Base-by-base conservation (phyloP, 2,113 vertebrate species). In the Sapajus apella region DNA sequence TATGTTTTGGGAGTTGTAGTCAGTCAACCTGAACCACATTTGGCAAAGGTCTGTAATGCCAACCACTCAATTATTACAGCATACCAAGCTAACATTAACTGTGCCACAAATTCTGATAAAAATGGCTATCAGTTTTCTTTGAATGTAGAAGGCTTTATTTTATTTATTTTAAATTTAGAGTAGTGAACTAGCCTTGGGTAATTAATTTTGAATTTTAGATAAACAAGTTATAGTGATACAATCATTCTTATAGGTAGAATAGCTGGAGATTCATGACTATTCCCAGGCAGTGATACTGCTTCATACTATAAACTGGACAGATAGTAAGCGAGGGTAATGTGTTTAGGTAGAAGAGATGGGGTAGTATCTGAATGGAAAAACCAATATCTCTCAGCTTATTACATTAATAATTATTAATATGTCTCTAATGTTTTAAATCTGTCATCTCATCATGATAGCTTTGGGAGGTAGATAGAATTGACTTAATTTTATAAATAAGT, bases 81-180 rank as follows among this genome's bases (percentile, higher is more conserved):
- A 23, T 32, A 16, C 25, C 3, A 6, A 56, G 47, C 14, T 70
- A 87, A 56, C 12, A 56, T 81, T 50, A 84, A 83, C 79, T 68
- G 56, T 56, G 47, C n/a, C 73, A 95, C 21, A 37, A 50, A 76
- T 90, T 92, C 37, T 80, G 85, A 50, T 85, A 70, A 73, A 47
- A 87, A 83, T 68, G n/a, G 11, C 17, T 12, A 50, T 80, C 9
- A 47, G 27, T 89, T 96, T 23, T 95, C 27, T 82, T 70, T 75
- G 37, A 83, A 40, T 23, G 2, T 32, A 92, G 30, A 64, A 92
- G 50, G 14, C 27, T 35, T 94, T 73, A 55, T 81, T 76, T 70
- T 88, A 86, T 83, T 88, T 91, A 93, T 61, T 91, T 94, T 40
- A 80, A 91, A 90, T 89, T 64, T 35, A 91, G 25, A 82, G 13